Evolutionary conservation across 2,797 vertebrate species (phyloP), one percentile per base, ranked within the genome.

Genomic region (Coranthus polyacanthus): DNA sequence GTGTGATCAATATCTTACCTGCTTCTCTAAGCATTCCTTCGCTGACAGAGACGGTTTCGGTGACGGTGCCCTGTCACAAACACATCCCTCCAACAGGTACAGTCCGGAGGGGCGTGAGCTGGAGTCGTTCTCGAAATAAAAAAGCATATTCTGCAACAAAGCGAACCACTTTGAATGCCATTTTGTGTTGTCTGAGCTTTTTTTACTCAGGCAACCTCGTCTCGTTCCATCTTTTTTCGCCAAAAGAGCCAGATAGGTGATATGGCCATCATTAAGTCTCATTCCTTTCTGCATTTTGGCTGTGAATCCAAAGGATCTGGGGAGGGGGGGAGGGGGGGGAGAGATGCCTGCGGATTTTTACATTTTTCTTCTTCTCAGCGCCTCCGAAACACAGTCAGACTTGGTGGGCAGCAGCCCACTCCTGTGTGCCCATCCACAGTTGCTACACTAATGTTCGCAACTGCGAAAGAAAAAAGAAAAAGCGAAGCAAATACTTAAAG

Each of bases 101-200:
- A 99, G 94, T 84, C 96, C 97, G 22, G 96, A 95, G 87, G 97
- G 96, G 86, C 96, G 93, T 29, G 97, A 96, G 92, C 97, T 97
- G 77, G 96, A 94, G 91, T 98, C 97, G 89, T 88, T 98, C 81
- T 99, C 97, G 93, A 98, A 99, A 94, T 98, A 99, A 94, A 99
- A 99, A 69, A 99, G 93, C 95, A 99, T 96, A 81, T 99, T 99
- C 88, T 99, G 97, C 89, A 98, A 91, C 86, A 99, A 90, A 50
- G 96, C 95, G 90, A 99, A 99, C 97, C 97, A 98, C 91, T 96
- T 96, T 83, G 94, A 95, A 88, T 98, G 97, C 97, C 97, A 99
- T 95, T 96, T 97, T 84, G 96, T 96, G 93, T 96, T 97, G 93
- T 99, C 97, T 16, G 97, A 95, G 93, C 96, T 97, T 80, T 95